phyloP scores from a whole-genome alignment of 2,797 vertebrate species.

The Parotocinclus haroldoi region DNA sequence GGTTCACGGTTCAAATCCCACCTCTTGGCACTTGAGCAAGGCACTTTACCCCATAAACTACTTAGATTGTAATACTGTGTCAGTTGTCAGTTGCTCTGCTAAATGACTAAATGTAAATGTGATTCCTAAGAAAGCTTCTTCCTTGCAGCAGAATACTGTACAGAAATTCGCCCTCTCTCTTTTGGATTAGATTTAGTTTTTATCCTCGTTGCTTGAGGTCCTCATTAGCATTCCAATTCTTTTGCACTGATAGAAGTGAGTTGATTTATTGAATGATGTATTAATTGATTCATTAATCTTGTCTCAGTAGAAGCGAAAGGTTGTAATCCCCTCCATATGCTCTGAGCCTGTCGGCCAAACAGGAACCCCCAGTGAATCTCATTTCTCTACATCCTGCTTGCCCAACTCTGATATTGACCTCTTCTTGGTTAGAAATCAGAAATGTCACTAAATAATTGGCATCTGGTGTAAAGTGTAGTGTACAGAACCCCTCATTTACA shows the following conservation, averaged over 20 bases:
- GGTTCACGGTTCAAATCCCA: too few species aligned
- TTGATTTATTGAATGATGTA: conserved; percentile 47
- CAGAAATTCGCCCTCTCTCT: conserved; percentile 5
- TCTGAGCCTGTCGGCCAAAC: conserved; percentile 21
- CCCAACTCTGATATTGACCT: conserved; percentile 18
- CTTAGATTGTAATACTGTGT: too few species aligned
- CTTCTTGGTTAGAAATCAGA: conserved; percentile 15
- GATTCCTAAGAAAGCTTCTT: neutral
- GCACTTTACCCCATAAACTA: too few species aligned
- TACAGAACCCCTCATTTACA: conserved; percentile 23
- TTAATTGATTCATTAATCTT: conserved; percentile 52
- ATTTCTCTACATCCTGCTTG: conserved; percentile 29
- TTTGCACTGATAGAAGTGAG: conserved; percentile 28
- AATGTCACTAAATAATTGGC: conserved; percentile 24
- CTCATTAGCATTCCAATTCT: conserved; percentile 38
- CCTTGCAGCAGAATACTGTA: conserved; percentile 6
- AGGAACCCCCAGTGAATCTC: conserved; percentile 30
- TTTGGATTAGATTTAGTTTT: conserved; percentile 4
- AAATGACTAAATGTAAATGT: too few species aligned
- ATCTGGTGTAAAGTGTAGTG: conserved; percentile 20
- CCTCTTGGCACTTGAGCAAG: too few species aligned
- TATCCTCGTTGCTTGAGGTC: conserved; percentile 8
- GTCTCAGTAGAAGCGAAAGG: conserved; percentile 43
- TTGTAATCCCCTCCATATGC: conserved; percentile 39
- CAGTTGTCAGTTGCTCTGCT: too few species aligned